These are phyloP conservation scores for Tanytarsus gracilentus DNA, from an alignment of 2,888 invertebrate genomes.

Conservation along the genomic window DNA sequence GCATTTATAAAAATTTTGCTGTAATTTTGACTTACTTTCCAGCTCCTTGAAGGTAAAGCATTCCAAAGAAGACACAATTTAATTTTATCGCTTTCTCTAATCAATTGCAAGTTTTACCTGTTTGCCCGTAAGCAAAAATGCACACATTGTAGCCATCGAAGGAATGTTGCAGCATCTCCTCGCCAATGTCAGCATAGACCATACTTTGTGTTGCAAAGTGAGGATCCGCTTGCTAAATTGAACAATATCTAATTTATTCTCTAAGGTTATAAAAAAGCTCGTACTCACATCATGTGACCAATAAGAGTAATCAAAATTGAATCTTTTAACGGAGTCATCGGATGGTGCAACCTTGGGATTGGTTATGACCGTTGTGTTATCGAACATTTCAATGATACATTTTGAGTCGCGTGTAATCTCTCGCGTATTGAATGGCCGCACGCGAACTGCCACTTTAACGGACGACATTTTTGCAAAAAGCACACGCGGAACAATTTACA, in stretches of 20 bases:
- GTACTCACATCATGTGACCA: constrained; percentile 93
- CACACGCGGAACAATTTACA: no score
- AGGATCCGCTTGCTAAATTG: constrained; percentile 64
- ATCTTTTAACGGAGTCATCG: constrained; percentile 85
- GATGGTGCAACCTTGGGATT: constrained; percentile 84
- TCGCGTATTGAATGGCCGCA: constrained; percentile 98
- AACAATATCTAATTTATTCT: constrained; percentile 29
- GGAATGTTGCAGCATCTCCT: constrained; percentile 98
- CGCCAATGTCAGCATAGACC: constrained; percentile 98
- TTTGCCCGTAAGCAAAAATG: constrained; percentile 99
- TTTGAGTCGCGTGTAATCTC: constrained; percentile 86
- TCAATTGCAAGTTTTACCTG: no score
- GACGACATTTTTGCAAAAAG: constrained; percentile 59
- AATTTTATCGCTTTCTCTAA: no score
- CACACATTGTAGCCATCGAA: constrained; percentile 99
- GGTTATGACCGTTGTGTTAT: constrained; percentile 81
- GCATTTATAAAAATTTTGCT: neutral
- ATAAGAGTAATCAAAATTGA: constrained; percentile 98
- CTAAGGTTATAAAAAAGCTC: constrained; percentile 28
- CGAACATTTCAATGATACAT: constrained; percentile 95
- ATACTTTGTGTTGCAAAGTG: constrained; percentile 87
- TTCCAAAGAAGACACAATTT: no score
- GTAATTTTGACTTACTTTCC: constrained; percentile 55
- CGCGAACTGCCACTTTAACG: constrained; percentile 98
- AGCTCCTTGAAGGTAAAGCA: no score